Conservation (phyloP, 2,113 vertebrate species). For the Silurus meridionalis region DNA sequence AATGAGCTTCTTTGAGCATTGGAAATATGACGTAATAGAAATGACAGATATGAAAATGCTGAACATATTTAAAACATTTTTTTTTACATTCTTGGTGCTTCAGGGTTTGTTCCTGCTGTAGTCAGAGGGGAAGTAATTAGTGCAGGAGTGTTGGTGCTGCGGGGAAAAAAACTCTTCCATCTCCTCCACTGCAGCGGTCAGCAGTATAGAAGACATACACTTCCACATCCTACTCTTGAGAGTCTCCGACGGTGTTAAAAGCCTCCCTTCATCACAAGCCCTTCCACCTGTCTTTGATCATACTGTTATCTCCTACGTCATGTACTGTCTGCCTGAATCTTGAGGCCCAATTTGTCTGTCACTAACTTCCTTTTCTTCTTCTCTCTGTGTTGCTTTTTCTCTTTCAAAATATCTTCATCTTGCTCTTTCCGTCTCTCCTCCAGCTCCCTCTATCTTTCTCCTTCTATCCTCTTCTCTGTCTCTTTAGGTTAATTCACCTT, state of each 20-base stretch:
- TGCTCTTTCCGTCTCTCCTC: not conserved
- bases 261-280: not conserved
- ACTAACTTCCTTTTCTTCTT: not conserved
- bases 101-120: not conserved
- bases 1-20: not conserved
- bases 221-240: not conserved
- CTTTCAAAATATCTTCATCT: not conserved
- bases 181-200: constrained; percentile 3
- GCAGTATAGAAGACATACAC: not conserved
- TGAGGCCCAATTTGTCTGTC: not conserved
- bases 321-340: not conserved
- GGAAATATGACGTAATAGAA: not conserved
- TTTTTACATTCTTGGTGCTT: not conserved
- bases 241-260: not conserved
- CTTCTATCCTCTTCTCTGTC: not conserved
- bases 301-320: not conserved
- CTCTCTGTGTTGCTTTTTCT: not conserved
- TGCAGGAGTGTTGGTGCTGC: constrained; percentile 8
- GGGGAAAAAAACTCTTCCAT: constrained; percentile 3
- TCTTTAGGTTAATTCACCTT: not conserved
- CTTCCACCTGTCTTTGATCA: not conserved
- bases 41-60: not conserved
- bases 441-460: not conserved
- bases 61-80: not conserved
- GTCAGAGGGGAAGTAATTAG: constrained; percentile 37